phyloP scores from a whole-genome alignment of 2,113 vertebrate species.

The Nycticorax nycticorax region DNA sequence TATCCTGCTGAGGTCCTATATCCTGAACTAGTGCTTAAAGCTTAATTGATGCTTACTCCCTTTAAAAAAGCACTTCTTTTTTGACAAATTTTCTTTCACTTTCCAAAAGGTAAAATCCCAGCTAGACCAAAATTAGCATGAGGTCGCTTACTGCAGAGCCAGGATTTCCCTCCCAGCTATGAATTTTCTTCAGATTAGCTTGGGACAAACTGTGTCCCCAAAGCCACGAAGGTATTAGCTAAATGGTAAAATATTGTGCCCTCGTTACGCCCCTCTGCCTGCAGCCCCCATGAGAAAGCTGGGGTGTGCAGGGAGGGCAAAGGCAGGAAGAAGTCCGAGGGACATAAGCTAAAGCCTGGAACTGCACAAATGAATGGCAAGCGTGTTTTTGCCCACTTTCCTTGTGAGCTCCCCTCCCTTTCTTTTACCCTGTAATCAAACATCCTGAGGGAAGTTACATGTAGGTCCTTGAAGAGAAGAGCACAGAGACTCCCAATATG shows the following conservation, averaged over 20 bases:
- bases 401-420: neutral
- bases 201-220: neutral
- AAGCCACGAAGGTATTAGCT: accelerated
- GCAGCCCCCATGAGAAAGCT: accelerated
- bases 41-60: neutral
- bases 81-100: neutral
- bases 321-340: neutral
- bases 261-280: neutral
- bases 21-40: neutral
- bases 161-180: neutral
- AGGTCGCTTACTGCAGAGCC: neutral
- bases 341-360: neutral
- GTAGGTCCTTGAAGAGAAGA: neutral
- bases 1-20: neutral
- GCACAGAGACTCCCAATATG: neutral
- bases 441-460: neutral
- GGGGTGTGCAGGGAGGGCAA: neutral
- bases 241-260: neutral
- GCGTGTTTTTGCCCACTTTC: neutral
- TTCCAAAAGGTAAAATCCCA: neutral
- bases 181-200: neutral
- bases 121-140: neutral
- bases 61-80: neutral
- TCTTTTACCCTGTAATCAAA: neutral
- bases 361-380: neutral